Conservation (phyloP, 37 sponge, comb jelly and placozoan genomes). For the Tethya wilhelma region DNA sequence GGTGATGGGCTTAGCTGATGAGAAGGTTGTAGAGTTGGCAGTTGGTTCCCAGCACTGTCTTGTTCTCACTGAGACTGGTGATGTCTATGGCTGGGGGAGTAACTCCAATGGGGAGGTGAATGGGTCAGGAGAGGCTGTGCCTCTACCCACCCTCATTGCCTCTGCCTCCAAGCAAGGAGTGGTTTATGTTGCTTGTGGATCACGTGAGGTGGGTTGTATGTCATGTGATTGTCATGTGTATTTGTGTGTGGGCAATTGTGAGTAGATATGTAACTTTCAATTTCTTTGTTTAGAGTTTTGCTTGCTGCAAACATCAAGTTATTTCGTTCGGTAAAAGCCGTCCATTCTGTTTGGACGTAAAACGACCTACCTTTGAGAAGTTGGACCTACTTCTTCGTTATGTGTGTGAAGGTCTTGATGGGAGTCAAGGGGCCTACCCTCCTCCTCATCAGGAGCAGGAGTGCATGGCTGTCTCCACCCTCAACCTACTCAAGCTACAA, state of each 20-base stretch:
- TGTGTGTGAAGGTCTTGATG: constrained; percentile 67
- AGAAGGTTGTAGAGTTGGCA: constrained; percentile 50
- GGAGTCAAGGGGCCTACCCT: constrained; percentile 3
- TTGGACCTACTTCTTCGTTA: constrained; percentile 72
- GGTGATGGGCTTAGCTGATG: constrained; percentile 49
- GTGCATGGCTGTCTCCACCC: constrained; percentile 81
- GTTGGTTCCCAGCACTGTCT: constrained; percentile 73
- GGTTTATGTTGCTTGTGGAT: constrained; percentile 48
- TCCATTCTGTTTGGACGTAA: constrained; percentile 87
- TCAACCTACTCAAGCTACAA: constrained; percentile 84
- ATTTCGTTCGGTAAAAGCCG: constrained; percentile 44
- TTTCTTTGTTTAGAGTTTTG: constrained; percentile 64
- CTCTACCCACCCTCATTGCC: constrained; percentile 49
- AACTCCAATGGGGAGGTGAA: constrained; percentile 68
- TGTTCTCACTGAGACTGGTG: constrained; percentile 64
- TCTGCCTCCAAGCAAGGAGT: constrained; percentile 44
- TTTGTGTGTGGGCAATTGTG: too few species aligned
- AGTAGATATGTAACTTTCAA: neutral
- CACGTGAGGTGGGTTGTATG: constrained; percentile 39
- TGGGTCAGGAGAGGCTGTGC: constrained; percentile 40
- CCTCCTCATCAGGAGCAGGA: constrained; percentile 79
- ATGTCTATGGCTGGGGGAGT: constrained; percentile 86
- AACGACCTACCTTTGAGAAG: constrained; percentile 57
- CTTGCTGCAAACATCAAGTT: constrained; percentile 39
- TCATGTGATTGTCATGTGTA: neutral